These are phyloP conservation scores for Cremastobaeus sp. DNA, from an alignment of 2,888 invertebrate species.

Conservation along the genomic window DNA sequence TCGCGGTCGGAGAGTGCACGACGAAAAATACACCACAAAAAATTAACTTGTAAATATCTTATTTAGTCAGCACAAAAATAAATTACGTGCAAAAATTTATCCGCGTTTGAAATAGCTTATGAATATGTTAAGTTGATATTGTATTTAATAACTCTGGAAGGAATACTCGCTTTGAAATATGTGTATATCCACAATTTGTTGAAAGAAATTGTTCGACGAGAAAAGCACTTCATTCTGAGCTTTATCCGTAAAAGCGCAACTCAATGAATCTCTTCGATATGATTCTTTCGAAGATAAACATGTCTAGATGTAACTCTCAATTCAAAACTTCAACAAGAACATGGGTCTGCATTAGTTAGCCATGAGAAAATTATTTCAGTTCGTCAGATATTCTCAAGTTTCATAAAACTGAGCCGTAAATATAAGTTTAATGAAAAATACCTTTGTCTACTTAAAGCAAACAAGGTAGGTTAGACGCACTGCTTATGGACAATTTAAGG, in stretches of 20 bases:
- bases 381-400: not conserved
- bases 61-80: too few species aligned
- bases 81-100: conserved; percentile 39
- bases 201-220: not conserved
- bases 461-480: too few species aligned
- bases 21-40: too few species aligned
- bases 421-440: too few species aligned
- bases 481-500: too few species aligned
- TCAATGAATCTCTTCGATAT: conserved; percentile 25
- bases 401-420: not conserved
- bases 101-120: conserved; percentile 16
- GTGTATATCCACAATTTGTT: conserved; percentile 19
- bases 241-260: not conserved
- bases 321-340: conserved; percentile 14
- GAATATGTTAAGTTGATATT: conserved; percentile 39
- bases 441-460: too few species aligned
- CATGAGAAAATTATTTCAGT: conserved; percentile 3
- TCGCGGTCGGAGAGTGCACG: conserved; percentile 9
- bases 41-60: too few species aligned
- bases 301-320: conserved; percentile 13
- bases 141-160: conserved; percentile 22
- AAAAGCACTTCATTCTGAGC: conserved; percentile 21
- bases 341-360: conserved; percentile 7
- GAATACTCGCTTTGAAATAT: too few species aligned
- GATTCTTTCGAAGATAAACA: conserved; percentile 46